phyloP scores from a whole-genome alignment of 2,888 invertebrate species.

The Drosophila eohydei region DNA sequence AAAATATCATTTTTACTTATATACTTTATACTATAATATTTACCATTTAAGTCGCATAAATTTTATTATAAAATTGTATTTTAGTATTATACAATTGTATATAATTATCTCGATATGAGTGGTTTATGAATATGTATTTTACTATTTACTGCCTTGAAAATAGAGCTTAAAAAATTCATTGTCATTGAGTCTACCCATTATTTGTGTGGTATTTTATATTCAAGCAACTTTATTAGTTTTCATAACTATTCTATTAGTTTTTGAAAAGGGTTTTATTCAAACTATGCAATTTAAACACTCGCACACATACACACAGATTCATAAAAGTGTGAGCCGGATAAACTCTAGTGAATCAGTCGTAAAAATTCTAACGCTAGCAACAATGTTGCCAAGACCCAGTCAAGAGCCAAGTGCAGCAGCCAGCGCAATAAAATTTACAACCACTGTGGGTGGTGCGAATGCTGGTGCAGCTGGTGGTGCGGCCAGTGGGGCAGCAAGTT shows the following conservation, averaged over 20 bases:
- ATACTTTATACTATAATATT: too few relatives aligned
- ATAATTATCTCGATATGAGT: neutral
- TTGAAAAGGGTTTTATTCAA: slow-evolving; percentile 35
- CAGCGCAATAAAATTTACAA: slow-evolving; percentile 54
- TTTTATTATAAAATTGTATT: too few relatives aligned
- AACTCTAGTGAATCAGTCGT: slow-evolving; percentile 42
- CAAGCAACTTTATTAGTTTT: slow-evolving; percentile 2
- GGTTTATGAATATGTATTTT: neutral
- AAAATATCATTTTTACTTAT: too few relatives aligned
- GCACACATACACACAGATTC: slow-evolving; percentile 1
- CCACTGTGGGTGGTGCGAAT: slow-evolving; percentile 29
- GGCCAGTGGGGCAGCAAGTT: neutral
- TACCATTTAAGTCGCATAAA: too few relatives aligned
- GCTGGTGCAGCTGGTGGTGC: slow-evolving; percentile 9
- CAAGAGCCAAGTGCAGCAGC: slow-evolving; percentile 18
- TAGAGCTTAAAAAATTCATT: too few relatives aligned
- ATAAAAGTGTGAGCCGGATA: slow-evolving; percentile 20
- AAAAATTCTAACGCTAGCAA: slow-evolving; percentile 50
- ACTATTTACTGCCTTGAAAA: neutral
- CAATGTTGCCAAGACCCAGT: slow-evolving; percentile 45
- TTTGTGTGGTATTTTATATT: slow-evolving; percentile 1
- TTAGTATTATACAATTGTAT: neutral
- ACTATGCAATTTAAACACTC: slow-evolving; percentile 32
- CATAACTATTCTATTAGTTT: slow-evolving; percentile 47
- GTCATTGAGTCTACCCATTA: neutral